Conservation (phyloP, 35 echinoderm and acorn worm genomes). For the Heliocidaris tuberculata region DNA sequence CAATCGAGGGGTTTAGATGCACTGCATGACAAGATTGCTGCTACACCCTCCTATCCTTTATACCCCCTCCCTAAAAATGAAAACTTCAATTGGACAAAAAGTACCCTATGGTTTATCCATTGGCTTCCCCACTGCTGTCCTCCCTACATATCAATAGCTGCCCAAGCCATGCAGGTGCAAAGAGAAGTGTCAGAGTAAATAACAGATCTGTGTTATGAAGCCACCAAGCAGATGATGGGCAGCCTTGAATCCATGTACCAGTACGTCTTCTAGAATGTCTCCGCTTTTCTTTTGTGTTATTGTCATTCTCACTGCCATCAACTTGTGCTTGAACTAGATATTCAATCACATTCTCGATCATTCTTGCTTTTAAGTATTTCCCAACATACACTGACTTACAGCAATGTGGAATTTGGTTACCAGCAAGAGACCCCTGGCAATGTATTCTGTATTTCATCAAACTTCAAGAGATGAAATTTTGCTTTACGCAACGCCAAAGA, state of each 20-base stretch:
- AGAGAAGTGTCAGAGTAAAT: slow-evolving; percentile 2
- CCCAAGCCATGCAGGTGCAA: background rate
- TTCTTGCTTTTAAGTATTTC: background rate
- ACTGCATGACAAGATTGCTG: background rate
- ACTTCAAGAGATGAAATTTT: no score
- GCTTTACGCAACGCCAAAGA: no score
- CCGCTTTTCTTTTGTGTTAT: background rate
- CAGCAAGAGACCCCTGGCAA: background rate
- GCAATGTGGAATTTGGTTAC: background rate
- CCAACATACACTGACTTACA: background rate
- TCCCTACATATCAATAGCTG: background rate
- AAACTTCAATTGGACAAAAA: background rate
- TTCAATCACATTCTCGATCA: background rate
- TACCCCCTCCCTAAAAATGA: background rate
- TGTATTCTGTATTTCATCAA: background rate
- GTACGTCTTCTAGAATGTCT: background rate
- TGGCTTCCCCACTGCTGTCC: background rate
- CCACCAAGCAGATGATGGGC: background rate
- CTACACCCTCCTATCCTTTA: background rate
- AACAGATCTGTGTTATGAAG: background rate
- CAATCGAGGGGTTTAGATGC: background rate
- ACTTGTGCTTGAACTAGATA: background rate
- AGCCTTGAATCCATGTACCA: background rate
- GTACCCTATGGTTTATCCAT: background rate
- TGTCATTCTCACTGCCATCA: background rate